Percentiles rank a stretch among this genome's conserved stretches.
phyloP scores from a whole-genome alignment of 2,113 vertebrate species.

The Ameiurus melas region DNA sequence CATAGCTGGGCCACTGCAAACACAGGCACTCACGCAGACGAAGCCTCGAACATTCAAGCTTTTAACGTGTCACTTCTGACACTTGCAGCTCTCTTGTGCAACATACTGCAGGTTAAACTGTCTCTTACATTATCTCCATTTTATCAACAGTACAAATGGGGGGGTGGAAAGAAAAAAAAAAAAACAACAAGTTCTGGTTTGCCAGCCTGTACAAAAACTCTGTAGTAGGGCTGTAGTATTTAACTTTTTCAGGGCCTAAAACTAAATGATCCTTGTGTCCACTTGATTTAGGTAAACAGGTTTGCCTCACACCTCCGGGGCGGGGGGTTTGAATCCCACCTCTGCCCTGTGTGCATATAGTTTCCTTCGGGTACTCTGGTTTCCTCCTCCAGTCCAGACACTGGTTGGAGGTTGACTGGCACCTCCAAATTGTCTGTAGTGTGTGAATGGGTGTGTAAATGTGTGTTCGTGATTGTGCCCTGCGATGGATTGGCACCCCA shows the following conservation, averaged over 20 bases:
- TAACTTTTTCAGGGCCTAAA: background rate
- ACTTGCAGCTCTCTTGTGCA: background rate
- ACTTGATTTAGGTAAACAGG: background rate
- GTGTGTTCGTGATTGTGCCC: too few species aligned
- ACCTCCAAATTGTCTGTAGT: too few species aligned
- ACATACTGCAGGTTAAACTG: background rate
- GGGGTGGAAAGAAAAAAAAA: background rate
- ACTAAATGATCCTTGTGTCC: background rate
- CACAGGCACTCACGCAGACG: background rate
- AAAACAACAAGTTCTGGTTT: constrained; percentile 19
- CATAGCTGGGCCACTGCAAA: background rate
- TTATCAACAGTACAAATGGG: background rate
- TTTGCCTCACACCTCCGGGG: too few species aligned
- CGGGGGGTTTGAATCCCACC: too few species aligned
- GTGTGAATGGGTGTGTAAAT: too few species aligned
- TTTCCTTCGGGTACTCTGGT: too few species aligned
- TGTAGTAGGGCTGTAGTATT: background rate
- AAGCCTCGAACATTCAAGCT: background rate
- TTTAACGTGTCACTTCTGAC: background rate
- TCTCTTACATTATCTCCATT: background rate
- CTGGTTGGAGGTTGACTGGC: too few species aligned
- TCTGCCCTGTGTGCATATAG: too few species aligned
- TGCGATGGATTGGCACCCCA: too few species aligned
- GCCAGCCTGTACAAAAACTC: background rate
- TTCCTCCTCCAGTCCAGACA: too few species aligned